Base-by-base conservation (phyloP, 35 echinoderm and acorn worm species). In the Eucidaris tribuloides region DNA sequence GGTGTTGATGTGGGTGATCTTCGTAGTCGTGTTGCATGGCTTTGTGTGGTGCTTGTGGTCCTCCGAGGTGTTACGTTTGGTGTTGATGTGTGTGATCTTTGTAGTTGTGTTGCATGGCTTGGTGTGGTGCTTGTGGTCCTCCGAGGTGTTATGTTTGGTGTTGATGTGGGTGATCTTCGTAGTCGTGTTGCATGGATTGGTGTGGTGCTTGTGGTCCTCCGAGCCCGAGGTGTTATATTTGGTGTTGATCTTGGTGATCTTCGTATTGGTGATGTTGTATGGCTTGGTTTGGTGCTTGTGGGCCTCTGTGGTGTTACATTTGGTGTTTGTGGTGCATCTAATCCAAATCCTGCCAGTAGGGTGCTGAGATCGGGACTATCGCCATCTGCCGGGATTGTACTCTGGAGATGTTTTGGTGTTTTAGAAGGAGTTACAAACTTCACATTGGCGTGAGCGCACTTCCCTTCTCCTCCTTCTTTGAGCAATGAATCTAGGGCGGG, bases 351-450 rank as follows among this genome's bases (percentile, higher is more conserved):
- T 52, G 48, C 48, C 9, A 52, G 48, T n/a, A 30, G 28, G 64
- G 2, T 30, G 30, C 24, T 3, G 60, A 5, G 31, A 68, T 36
- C 64, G 18, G 4, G 1, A 68, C 28, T 35, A 18, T 68, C 64
- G 18, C 35, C 19, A 68, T 30, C 14, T 18, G 64, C 31, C 18
- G 64, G 64, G 18, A 7, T 3, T 30, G 64, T 68, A 29, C 64
- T 32, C 64, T 19, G n/a, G 4, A 32, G 7, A 68, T 64, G 7
- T 68, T 68, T 18, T 13, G 64, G 28, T 6, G n/a, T 30, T 36
- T 36, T 68, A 7, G 64, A 68, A 33, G 64, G 31, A 68, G 64
- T 32, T 7, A 68, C 64, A 68, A 68, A 68, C 9, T 68, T 68
- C 31, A 68, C 64, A 68, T 35, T 68, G 20, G n/a, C n/a, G n/a